Evolutionary conservation across 2,888 invertebrate genomes (phyloP).

Genomic region (Ditula angustiorana): DNA sequence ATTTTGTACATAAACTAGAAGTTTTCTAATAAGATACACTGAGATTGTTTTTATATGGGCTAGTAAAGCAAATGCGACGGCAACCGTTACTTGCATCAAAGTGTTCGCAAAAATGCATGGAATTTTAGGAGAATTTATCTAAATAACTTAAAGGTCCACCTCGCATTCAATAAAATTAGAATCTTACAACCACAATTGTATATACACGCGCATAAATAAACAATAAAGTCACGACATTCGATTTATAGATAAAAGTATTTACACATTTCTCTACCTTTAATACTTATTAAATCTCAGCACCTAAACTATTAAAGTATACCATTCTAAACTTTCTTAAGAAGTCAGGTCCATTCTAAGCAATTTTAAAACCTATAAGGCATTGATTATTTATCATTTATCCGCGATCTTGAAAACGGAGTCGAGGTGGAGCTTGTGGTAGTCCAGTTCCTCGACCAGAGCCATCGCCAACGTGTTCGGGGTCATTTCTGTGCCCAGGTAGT

Average conservation of each 20-base stretch:
- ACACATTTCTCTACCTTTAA: neutral
- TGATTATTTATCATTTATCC: constrained; percentile 55
- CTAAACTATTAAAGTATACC: neutral
- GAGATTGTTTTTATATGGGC: no score
- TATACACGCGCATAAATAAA: constrained; percentile 4
- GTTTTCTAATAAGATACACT: no score
- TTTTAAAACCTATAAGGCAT: neutral
- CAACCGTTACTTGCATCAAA: no score
- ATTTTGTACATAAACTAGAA: no score
- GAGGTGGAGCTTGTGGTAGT: constrained; percentile 84
- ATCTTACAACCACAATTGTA: neutral
- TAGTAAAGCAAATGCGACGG: no score
- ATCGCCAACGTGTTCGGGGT: constrained; percentile 91
- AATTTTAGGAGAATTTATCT: no score
- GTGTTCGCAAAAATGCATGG: no score
- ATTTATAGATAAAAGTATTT: neutral
- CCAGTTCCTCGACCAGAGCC: constrained; percentile 91
- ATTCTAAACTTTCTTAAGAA: neutral
- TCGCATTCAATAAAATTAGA: neutral
- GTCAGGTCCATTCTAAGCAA: no score
- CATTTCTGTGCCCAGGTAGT: constrained; percentile 91
- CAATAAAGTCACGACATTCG: neutral
- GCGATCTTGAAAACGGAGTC: constrained; percentile 67
- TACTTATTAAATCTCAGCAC: constrained; percentile 14
- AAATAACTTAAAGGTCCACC: no score